Evolutionary conservation across 2,888 invertebrate species (phyloP).

Genomic region (Synanthedon vespiformis): DNA sequence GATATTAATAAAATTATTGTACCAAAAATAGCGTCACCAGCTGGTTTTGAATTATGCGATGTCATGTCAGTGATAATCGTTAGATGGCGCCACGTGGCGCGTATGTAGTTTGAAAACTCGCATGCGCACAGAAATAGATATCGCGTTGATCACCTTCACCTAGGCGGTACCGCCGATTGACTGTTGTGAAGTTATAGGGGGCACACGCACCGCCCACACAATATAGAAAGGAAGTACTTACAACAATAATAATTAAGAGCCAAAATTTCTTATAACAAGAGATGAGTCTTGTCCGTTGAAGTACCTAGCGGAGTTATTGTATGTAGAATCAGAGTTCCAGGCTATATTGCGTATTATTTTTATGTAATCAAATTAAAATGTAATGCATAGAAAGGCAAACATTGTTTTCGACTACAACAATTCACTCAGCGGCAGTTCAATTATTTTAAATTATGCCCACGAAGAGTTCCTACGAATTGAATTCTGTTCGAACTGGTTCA

Average conservation of each 20-base stretch:
- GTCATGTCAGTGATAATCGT: conserved; percentile 31
- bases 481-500: conserved; percentile 43
- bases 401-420: too few species aligned
- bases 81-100: conserved; percentile 54
- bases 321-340: too few species aligned
- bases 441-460: conserved; percentile 50
- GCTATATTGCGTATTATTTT: too few species aligned
- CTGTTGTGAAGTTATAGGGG: conserved; percentile 18
- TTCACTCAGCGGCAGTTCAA: conserved; percentile 18
- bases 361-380: too few species aligned
- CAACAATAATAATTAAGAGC: background rate
- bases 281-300: too few species aligned
- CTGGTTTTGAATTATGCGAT: conserved; percentile 38
- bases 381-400: too few species aligned
- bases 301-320: too few species aligned
- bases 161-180: conserved; percentile 41
- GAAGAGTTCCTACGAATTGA: conserved; percentile 41
- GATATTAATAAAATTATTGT: conserved; percentile 29
- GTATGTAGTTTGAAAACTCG: conserved; percentile 30
- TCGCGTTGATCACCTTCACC: conserved; percentile 62
- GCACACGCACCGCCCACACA: conserved; percentile 13
- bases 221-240: background rate
- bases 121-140: conserved; percentile 61
- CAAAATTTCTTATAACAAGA: too few species aligned
- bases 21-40: conserved; percentile 56